Percentiles rank a stretch among this genome's conserved stretches.
Evolutionary conservation across 2,797 vertebrate genomes (phyloP).

Genomic region (Uromys caudimaculatus): DNA sequence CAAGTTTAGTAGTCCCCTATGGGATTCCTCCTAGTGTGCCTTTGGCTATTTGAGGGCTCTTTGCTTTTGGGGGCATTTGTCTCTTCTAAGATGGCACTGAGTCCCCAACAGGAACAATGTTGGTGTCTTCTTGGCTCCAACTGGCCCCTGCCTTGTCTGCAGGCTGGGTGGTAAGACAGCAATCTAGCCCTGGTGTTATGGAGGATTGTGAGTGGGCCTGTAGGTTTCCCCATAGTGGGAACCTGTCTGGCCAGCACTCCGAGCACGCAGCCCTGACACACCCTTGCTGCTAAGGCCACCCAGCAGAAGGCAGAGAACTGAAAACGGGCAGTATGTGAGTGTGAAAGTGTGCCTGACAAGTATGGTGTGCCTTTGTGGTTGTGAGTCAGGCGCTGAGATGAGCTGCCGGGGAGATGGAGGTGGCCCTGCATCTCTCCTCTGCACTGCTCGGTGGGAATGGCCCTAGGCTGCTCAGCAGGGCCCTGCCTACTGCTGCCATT

Average conservation of each 20-base stretch:
- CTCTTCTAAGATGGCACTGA: neutral
- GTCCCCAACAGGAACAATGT: neutral
- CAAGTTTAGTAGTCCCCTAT: neutral
- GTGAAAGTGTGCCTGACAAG: neutral
- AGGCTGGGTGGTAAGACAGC: neutral
- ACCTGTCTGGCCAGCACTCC: conserved; percentile 4
- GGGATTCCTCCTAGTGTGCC: neutral
- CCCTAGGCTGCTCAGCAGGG: neutral
- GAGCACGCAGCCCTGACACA: neutral
- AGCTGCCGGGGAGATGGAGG: neutral
- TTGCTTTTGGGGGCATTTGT: neutral
- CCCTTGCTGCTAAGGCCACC: neutral
- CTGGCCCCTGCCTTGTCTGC: neutral
- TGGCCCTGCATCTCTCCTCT: neutral
- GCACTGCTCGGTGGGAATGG: neutral
- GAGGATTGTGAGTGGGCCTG: neutral
- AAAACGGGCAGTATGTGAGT: neutral
- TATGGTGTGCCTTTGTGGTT: neutral
- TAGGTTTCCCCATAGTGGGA: neutral
- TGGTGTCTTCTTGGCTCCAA: neutral
- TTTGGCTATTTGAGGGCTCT: neutral
- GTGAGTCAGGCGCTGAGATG: neutral
- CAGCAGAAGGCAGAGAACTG: neutral
- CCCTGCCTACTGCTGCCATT: neutral
- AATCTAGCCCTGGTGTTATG: neutral